These are phyloP conservation scores for Cotesia vestalis DNA, from an alignment of 1,140 invertebrate genomes.

Conservation along the genomic window DNA sequence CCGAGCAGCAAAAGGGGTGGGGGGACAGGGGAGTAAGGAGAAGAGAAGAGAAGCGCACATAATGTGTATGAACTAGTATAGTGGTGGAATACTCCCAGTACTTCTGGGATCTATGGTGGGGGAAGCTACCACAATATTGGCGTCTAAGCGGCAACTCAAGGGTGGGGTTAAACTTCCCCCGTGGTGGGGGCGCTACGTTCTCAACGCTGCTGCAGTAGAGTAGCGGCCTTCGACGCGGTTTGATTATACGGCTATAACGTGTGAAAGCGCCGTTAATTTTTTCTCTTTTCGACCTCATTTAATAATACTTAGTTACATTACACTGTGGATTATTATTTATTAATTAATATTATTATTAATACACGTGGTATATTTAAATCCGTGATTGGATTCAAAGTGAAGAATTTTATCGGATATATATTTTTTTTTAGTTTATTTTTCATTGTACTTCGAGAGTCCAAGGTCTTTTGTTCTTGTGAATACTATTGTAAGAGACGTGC, in stretches of 20 bases:
- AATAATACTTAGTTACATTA: not conserved
- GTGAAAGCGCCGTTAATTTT: slow-evolving; percentile 41
- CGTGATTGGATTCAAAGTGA: no score
- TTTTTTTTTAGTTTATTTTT: no score
- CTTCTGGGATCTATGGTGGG: not conserved
- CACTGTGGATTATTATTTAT: not conserved
- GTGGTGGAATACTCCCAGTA: no score
- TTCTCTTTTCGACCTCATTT: slow-evolving; percentile 17
- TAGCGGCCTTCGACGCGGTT: slow-evolving; percentile 61
- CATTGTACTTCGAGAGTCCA: slow-evolving; percentile 2
- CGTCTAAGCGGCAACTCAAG: slow-evolving; percentile 34
- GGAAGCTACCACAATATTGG: slow-evolving; percentile 1
- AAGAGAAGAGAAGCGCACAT: no score
- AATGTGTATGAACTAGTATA: no score
- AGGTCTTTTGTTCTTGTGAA: slow-evolving; percentile 29
- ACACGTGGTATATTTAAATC: no score
- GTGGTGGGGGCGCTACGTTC: slow-evolving; percentile 52
- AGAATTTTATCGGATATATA: no score
- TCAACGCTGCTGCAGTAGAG: slow-evolving; percentile 60
- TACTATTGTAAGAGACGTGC: slow-evolving; percentile 8
- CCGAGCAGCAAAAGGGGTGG: no score
- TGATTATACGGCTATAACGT: slow-evolving; percentile 33
- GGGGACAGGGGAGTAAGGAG: no score
- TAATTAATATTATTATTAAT: not conserved
- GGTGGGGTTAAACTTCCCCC: slow-evolving; percentile 11